Evolutionary conservation across 2,888 invertebrate species (phyloP).

Genomic region (Leucoma salicis): DNA sequence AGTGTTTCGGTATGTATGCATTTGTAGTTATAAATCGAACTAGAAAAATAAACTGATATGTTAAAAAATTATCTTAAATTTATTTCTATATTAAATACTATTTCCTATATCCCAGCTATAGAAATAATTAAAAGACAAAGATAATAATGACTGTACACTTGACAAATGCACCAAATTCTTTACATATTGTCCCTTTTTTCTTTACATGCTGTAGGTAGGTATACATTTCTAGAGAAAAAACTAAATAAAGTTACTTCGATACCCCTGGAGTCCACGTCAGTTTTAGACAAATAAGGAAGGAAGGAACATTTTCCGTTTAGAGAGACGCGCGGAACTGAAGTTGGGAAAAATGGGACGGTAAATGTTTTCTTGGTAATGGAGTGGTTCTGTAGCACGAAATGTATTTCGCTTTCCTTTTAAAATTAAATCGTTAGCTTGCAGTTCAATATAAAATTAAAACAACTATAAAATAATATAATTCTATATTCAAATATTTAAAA

Average conservation of each 20-base stretch:
- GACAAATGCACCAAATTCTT: slow-evolving; percentile 56
- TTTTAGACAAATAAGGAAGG: slow-evolving; percentile 72
- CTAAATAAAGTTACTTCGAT: slow-evolving; percentile 57
- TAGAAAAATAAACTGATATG: no score
- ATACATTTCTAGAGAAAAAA: slow-evolving; percentile 59
- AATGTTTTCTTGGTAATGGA: slow-evolving; percentile 31
- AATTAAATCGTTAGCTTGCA: slow-evolving; percentile 9
- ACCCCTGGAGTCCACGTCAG: slow-evolving; percentile 53
- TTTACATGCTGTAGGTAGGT: slow-evolving; percentile 56
- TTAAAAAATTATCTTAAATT: no score
- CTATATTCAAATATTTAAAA: no score
- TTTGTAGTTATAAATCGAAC: no score
- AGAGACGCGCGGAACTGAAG: slow-evolving; percentile 36
- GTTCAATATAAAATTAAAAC: no score
- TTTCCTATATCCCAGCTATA: no score
- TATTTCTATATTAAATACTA: no score
- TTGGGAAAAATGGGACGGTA: slow-evolving; percentile 25
- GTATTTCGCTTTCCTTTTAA: slow-evolving; percentile 14
- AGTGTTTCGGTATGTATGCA: no score
- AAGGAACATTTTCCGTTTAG: slow-evolving; percentile 54
- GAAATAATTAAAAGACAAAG: no score
- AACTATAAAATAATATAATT: no score
- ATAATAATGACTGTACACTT: no score
- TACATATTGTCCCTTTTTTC: slow-evolving; percentile 62
- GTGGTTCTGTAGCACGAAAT: slow-evolving; percentile 25